Evolutionary conservation across 2,113 vertebrate genomes (phyloP).

Genomic region (Cranoglanis bouderius): DNA sequence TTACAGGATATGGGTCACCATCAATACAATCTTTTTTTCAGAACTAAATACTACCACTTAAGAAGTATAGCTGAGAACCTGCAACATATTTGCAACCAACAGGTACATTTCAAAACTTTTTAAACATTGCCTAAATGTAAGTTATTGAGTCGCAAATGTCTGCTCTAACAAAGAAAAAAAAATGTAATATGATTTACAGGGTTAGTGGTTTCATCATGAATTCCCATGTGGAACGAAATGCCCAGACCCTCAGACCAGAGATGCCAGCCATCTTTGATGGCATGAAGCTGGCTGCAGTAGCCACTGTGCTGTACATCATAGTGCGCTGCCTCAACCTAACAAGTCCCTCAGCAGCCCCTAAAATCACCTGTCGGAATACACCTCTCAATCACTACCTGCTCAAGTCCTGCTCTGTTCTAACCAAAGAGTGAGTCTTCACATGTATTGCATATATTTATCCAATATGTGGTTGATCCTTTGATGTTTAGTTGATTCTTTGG

Average conservation of each 20-base stretch:
- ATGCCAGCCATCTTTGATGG: conserved; percentile 93
- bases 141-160: neutral
- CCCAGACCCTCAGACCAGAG: conserved; percentile 71
- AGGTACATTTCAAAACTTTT: neutral
- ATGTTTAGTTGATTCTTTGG: neutral
- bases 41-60: conserved; percentile 11
- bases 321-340: conserved; percentile 93
- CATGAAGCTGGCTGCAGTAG: conserved; percentile 89
- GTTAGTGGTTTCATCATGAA: conserved; percentile 56
- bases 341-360: conserved; percentile 84
- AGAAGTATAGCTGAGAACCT: conserved; percentile 16
- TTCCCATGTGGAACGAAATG: conserved; percentile 48
- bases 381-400: conserved; percentile 83
- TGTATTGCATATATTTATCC: neutral
- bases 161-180: neutral
- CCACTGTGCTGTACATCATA: conserved; percentile 86
- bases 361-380: conserved; percentile 84
- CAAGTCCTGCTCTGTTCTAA: conserved; percentile 88
- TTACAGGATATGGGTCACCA: conserved; percentile 16
- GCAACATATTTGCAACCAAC: neutral
- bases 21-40: neutral
- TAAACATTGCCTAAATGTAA: neutral
- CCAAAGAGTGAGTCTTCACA: conserved; percentile 87
- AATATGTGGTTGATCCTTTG: neutral
- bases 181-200: conserved; percentile 1